A percentile compares a stretch with the other conserved stretches of the same genome.
Evolutionary conservation across 2,888 invertebrate species (phyloP).

Genomic region (Chromoteleia sp.): DNA sequence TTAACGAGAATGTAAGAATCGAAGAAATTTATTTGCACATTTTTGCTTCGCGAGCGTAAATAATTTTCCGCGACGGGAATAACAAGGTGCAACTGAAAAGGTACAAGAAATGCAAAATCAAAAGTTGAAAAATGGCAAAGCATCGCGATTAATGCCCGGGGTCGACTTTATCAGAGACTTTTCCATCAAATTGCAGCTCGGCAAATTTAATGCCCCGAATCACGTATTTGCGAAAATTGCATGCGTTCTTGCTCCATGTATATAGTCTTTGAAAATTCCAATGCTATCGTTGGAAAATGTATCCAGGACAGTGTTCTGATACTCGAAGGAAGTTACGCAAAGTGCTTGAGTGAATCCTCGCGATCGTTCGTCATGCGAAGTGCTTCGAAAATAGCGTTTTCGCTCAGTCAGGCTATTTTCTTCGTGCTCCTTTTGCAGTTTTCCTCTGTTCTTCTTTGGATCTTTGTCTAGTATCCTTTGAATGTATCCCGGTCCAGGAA

Average conservation of each 20-base stretch:
- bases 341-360: constrained; percentile 67
- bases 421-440: constrained; percentile 49
- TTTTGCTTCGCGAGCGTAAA: not conserved
- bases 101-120: constrained; percentile 2
- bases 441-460: constrained; percentile 40
- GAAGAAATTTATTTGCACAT: not conserved
- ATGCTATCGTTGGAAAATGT: constrained; percentile 62
- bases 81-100: constrained; percentile 10
- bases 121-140: constrained; percentile 24
- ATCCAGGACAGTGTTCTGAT: constrained; percentile 61
- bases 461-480: constrained; percentile 56
- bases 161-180: constrained; percentile 49
- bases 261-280: constrained; percentile 62
- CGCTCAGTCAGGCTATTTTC: constrained; percentile 68
- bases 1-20: too few species aligned
- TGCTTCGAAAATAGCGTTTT: constrained; percentile 67
- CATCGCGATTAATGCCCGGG: constrained; percentile 38
- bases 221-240: constrained; percentile 63
- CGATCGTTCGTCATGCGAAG: constrained; percentile 70
- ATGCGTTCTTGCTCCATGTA: constrained; percentile 49
- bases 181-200: constrained; percentile 53
- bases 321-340: constrained; percentile 68
- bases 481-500: constrained; percentile 45
- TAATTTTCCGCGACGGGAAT: not conserved
- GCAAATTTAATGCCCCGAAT: constrained; percentile 53